Evolutionary conservation across 2,888 invertebrate genomes (phyloP).

Genomic region (Sphaerophoria rueppellii): DNA sequence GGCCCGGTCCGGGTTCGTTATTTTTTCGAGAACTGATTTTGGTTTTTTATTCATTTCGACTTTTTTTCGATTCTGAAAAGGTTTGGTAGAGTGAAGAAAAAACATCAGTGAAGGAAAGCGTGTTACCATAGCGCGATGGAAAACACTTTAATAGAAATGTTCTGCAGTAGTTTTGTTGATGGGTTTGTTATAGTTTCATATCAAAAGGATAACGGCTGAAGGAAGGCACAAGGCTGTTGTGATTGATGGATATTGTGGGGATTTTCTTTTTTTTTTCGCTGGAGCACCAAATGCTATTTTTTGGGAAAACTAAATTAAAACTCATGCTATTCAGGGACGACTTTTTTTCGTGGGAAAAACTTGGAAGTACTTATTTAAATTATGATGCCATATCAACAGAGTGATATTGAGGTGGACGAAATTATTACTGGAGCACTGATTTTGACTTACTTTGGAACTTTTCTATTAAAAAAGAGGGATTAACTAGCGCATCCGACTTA

Average conservation of each 20-base stretch:
- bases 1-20: slow-evolving; percentile 51
- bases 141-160: slow-evolving; percentile 70
- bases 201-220: slow-evolving; percentile 17
- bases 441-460: no score
- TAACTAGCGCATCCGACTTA: no score
- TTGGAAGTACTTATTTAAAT: slow-evolving; percentile 19
- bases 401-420: no score
- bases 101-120: slow-evolving; percentile 22
- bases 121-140: slow-evolving; percentile 41
- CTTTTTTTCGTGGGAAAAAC: slow-evolving; percentile 15
- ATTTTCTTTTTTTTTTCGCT: no score
- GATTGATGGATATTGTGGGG: slow-evolving; percentile 29
- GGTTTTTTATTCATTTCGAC: slow-evolving; percentile 53
- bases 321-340: neutral
- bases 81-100: slow-evolving; percentile 5
- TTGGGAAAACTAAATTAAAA: neutral
- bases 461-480: no score
- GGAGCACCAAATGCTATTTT: neutral
- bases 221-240: slow-evolving; percentile 15
- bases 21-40: slow-evolving; percentile 18
- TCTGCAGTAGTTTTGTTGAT: slow-evolving; percentile 63
- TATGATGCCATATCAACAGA: neutral
- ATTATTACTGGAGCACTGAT: no score
- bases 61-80: slow-evolving; percentile 16
- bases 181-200: slow-evolving; percentile 30